Conservation (phyloP, 2,113 vertebrate species). For the Symphodus melops region DNA sequence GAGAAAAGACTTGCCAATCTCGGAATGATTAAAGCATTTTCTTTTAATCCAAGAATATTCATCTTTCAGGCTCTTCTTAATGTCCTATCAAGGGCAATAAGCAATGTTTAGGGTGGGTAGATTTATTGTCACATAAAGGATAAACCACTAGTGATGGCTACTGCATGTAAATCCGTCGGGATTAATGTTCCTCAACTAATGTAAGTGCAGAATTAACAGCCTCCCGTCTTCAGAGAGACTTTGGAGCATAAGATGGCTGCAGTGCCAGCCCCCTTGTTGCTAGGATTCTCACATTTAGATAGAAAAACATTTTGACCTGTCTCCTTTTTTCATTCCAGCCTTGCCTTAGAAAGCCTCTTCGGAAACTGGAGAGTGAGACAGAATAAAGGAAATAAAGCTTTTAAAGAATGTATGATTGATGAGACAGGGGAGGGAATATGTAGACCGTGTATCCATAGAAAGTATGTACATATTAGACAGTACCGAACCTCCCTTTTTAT, state of each 20-base stretch:
- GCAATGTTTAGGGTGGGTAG: slow-evolving; percentile 37
- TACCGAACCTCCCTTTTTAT: not conserved
- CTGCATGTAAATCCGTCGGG: slow-evolving; percentile 67
- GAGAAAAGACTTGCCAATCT: slow-evolving; percentile 9
- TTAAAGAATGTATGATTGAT: slow-evolving; percentile 12
- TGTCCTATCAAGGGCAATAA: slow-evolving; percentile 60
- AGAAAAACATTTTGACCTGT: slow-evolving; percentile 28
- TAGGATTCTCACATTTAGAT: slow-evolving; percentile 36
- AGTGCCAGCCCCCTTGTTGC: slow-evolving; percentile 51
- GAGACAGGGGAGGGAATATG: not conserved
- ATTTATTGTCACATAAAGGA: slow-evolving; percentile 65
- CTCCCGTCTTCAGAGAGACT: slow-evolving; percentile 34
- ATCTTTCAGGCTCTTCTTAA: slow-evolving; percentile 20
- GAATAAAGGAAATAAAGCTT: not conserved
- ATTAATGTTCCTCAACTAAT: slow-evolving; percentile 75
- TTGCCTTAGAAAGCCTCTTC: slow-evolving; percentile 13
- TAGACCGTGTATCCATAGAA: not conserved
- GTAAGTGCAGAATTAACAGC: slow-evolving; percentile 59
- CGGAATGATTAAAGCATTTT: slow-evolving; percentile 13
- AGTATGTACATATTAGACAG: not conserved
- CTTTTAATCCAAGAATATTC: slow-evolving; percentile 17
- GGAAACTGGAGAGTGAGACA: slow-evolving; percentile 30
- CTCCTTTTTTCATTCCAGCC: slow-evolving; percentile 32
- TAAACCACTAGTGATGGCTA: slow-evolving; percentile 52
- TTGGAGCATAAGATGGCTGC: slow-evolving; percentile 21